These are phyloP conservation scores for Phaethon lepturus DNA, from an alignment of 2,113 vertebrate genomes.

Conservation along the genomic window DNA sequence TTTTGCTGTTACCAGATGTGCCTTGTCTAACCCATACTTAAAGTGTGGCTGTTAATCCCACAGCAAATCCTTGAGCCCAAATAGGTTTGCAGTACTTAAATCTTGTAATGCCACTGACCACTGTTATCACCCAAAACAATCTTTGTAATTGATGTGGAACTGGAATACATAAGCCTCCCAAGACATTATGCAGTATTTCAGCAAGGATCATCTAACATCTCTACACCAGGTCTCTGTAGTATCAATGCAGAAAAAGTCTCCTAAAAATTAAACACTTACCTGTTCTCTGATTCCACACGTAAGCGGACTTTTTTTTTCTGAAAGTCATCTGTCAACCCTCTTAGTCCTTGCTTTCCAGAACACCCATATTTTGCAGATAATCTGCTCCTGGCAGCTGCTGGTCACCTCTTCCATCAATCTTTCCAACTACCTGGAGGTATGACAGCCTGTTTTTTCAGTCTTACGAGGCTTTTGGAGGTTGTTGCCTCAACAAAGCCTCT, in stretches of 20 bases:
- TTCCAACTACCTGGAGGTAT: not conserved
- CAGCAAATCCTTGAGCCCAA: not conserved
- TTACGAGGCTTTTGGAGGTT: not conserved
- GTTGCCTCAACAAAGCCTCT: not conserved
- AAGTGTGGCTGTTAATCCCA: not conserved
- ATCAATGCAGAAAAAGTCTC: not conserved
- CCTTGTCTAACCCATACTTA: not conserved
- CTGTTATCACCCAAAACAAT: not conserved
- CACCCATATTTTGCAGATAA: not conserved
- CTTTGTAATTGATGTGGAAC: not conserved
- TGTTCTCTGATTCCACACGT: not conserved
- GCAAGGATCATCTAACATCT: not conserved
- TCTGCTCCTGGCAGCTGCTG: not conserved
- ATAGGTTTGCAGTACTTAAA: not conserved
- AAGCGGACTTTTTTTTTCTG: not conserved
- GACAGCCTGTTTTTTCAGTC: not conserved
- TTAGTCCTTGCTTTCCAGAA: not conserved
- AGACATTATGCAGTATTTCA: not conserved
- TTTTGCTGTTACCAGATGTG: not conserved
- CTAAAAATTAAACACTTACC: slow-evolving; percentile 42
- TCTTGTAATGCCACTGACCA: not conserved
- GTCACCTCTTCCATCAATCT: not conserved
- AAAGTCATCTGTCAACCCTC: not conserved
- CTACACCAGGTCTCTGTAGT: not conserved
- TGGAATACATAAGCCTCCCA: not conserved